Base-by-base conservation (phyloP, 1,140 invertebrate species). In the Odontomachus brunneus region DNA sequence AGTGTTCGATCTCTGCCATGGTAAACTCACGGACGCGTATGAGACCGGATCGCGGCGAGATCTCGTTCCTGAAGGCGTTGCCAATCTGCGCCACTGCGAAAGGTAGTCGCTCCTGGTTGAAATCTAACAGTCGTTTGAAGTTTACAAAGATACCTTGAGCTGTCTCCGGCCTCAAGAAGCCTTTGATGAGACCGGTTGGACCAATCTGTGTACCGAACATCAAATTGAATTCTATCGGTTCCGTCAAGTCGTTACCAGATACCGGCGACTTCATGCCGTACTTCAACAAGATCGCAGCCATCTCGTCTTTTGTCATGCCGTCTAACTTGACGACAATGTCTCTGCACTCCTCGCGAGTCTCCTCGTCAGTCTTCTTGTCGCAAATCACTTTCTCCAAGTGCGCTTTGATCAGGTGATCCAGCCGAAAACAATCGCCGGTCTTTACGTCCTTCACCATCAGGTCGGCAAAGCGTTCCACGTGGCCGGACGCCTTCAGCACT, bases 1-100 rank as follows among this genome's bases (percentile, higher is more conserved):
- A 99, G 95, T 99, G 99, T 93, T 99, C 99, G 88, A 99, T 99
- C 95, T 99, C 99, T 63, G 99, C 99, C 99, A 99, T 99, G 0
- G 99, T 99, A 91, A 99, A 99, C 93, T 99, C 99, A 91, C 97
- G 95, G 1, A 99, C 99, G 91, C 99, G 95, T 19, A 99, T 97
- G 12, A 99, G 95, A 0, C 99, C 99, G 90, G 99, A 99, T 69
- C 99, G 95, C 17, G 99, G 99, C 0, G 99, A 99, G 84, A 99
- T 99, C 95, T 99, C 99, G 95, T 99, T 99, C 86, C 99, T 96
- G 92, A 99, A 99, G 0, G 99, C 97, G 91, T 99, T 98, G 29
- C 99, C 98, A 95, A 99, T 99, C 95, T 99, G 99, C 12, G 99
- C 99, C 80, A 98, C 99, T 84, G 99, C 99, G 95, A 99, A 99